Conservation (phyloP, 2,888 invertebrate species). For the Rapana venosa region DNA sequence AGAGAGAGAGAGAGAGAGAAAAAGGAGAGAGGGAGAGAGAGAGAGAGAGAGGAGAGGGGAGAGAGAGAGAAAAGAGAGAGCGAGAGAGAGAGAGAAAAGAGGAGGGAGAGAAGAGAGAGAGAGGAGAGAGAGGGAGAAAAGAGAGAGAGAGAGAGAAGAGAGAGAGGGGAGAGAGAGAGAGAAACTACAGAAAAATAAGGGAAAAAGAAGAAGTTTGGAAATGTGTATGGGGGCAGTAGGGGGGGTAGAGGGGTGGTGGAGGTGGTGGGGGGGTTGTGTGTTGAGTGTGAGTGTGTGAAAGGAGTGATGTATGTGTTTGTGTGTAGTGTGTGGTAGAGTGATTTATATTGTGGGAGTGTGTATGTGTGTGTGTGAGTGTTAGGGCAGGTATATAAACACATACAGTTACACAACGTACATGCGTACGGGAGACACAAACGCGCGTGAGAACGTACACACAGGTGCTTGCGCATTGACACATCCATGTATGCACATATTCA, state of each 20-base stretch:
- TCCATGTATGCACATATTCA: not conserved
- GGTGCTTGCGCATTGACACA: not conserved
- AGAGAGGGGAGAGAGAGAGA: not conserved
- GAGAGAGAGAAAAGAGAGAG: not conserved
- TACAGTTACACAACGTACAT: not conserved
- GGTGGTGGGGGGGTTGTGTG: too few relatives aligned
- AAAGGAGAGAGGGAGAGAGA: not conserved
- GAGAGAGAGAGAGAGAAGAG: not conserved
- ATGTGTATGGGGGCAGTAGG: too few relatives aligned
- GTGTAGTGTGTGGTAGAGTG: too few relatives aligned
- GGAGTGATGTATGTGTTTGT: not conserved
- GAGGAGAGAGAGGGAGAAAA: not conserved
- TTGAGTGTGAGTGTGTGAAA: not conserved
- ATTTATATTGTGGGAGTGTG: too few relatives aligned
- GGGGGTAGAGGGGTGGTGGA: too few relatives aligned
- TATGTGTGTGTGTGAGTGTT: too few relatives aligned
- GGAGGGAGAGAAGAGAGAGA: not conserved
- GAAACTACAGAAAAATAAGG: too few relatives aligned
- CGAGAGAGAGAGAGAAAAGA: not conserved
- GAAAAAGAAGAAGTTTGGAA: too few relatives aligned
- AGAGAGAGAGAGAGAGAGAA: not conserved
- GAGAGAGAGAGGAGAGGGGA: not conserved
- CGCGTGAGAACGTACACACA: not conserved
- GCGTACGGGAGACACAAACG: not conserved
- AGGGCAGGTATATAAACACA: not conserved